Base-by-base conservation (phyloP, 2,113 vertebrate genomes). In the Microcebus ravelobensis region DNA sequence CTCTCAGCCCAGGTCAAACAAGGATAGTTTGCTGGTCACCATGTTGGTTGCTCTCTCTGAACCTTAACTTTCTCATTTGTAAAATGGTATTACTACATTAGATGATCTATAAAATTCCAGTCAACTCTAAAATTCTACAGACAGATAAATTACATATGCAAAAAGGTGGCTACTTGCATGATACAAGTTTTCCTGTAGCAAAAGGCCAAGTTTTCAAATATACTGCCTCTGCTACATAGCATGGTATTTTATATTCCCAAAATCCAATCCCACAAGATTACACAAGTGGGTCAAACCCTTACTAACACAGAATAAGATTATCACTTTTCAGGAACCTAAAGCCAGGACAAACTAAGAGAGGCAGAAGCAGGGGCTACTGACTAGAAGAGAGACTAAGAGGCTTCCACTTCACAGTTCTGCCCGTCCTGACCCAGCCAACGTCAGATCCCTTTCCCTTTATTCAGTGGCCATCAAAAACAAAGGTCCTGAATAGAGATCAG, bases 401-500 rank as follows among this genome's bases (percentile, higher is more conserved):
- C 67, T 95, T 95, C 59, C 36, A 11, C 36, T 67, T 94, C 88
- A 65, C 80, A 68, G 50, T 45, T 81, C 70, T 88, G 45, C 50
- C 70, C 8, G 10, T 31, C 73, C 86, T 50, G 63, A 77, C 61
- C 88, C 14, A 11, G 45, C 57, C 90, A 77, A 80, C 63, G 81
- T 70, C 79, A 88, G 92, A 93, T 87, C 57, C 67, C 83, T 74
- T 76, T 71, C n/a, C 63, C 94, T 93, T 95, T 27, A 80, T 96
- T 95, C 2, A 0, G 39, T 84, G 79, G 57, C 80, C 63, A 90
- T 92, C 77, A 90, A 71, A 65, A 85, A 87, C 82, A 96, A 85
- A 94, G 65, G 73, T 88, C 87, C 57, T 88, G 25, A 94, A 94
- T 36, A 93, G 91, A 94, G 79, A 97, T 87, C 74, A 84, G 93